These are phyloP conservation scores for Glossophaga mutica DNA, from an alignment of 2,797 vertebrate genomes.

Conservation along the genomic window DNA sequence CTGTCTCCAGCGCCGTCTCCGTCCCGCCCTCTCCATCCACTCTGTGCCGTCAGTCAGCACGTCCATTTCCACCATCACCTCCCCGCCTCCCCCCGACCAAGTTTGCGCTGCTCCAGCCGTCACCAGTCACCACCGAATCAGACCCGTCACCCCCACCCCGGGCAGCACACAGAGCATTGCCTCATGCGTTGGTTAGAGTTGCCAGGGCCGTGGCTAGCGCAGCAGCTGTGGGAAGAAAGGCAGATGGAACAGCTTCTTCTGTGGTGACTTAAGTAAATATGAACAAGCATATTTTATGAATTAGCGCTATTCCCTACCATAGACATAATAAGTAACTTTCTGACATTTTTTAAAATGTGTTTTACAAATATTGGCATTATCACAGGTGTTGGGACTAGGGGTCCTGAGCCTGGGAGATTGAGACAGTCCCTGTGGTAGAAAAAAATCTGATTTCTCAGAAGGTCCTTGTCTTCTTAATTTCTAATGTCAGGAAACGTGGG, in stretches of 20 bases:
- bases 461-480: not conserved
- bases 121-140: not conserved
- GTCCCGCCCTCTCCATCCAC: not conserved
- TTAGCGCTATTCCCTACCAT: not conserved
- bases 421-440: not conserved
- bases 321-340: not conserved
- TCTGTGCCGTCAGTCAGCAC: not conserved
- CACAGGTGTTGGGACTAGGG: not conserved
- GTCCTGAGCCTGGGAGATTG: not conserved
- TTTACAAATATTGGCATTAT: not conserved
- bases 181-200: not conserved
- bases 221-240: not conserved
- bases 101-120: not conserved
- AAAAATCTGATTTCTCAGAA: not conserved
- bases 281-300: not conserved
- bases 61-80: not conserved
- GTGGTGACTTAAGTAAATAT: not conserved
- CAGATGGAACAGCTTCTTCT: not conserved
- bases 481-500: not conserved
- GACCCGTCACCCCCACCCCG: no score
- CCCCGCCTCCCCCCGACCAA: no score
- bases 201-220: not conserved
- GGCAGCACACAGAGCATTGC: not conserved
- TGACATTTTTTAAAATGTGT: not conserved
- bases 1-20: accelerated